These are phyloP conservation scores for Andrena hattorfiana DNA, from an alignment of 2,888 invertebrate species.

Conservation along the genomic window DNA sequence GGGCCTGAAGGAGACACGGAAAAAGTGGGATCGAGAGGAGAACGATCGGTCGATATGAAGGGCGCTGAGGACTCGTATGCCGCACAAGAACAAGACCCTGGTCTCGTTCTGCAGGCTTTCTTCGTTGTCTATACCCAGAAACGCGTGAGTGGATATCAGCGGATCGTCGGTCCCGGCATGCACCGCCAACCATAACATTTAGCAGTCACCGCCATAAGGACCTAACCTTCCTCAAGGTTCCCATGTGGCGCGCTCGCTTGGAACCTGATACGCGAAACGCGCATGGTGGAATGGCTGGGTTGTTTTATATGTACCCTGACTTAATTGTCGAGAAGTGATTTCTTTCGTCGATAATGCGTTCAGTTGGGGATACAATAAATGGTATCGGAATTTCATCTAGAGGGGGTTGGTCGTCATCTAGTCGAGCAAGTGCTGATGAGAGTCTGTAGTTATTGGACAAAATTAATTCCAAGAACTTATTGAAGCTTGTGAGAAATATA, in stretches of 20 bases:
- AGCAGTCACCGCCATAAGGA: slow-evolving; percentile 59
- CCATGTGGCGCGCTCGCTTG: slow-evolving; percentile 25
- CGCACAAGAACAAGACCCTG: slow-evolving; percentile 49
- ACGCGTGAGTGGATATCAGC: slow-evolving; percentile 65
- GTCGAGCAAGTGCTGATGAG: background rate
- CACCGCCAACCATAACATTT: slow-evolving; percentile 64
- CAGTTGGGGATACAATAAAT: background rate
- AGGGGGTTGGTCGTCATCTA: background rate
- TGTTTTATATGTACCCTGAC: background rate
- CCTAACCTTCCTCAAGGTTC: slow-evolving; percentile 60
- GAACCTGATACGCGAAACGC: slow-evolving; percentile 3
- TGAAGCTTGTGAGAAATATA: no score
- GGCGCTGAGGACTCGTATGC: slow-evolving; percentile 48
- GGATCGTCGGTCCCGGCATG: slow-evolving; percentile 58
- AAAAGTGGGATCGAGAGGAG: slow-evolving; percentile 47
- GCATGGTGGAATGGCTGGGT: background rate
- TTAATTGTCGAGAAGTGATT: background rate
- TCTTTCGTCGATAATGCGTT: slow-evolving; percentile 1
- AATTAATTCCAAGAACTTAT: no score
- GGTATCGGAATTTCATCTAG: background rate
- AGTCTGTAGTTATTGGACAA: background rate
- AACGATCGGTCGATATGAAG: slow-evolving; percentile 50
- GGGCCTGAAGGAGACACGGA: background rate
- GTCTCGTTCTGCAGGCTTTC: slow-evolving; percentile 53
- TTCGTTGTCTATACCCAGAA: slow-evolving; percentile 52